Percentiles rank a stretch among this genome's conserved stretches.
Evolutionary conservation across 2,888 invertebrate species (phyloP).

Genomic region (Nomada fucata): DNA sequence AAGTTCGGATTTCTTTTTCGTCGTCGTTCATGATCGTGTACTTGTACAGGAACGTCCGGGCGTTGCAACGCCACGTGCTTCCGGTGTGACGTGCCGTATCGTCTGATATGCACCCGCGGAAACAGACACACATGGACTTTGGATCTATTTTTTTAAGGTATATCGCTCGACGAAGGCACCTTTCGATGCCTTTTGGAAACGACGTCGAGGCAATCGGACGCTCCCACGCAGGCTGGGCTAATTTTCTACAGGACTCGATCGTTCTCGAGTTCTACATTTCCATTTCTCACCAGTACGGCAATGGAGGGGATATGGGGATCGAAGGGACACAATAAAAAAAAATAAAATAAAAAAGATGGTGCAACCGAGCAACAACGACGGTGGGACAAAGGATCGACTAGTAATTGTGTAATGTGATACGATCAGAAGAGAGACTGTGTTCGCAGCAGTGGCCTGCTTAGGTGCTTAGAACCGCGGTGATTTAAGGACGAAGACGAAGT

Average conservation of each 20-base stretch:
- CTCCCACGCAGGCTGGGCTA: constrained; percentile 28
- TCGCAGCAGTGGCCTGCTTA: constrained; percentile 83
- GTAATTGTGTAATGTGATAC: constrained; percentile 80
- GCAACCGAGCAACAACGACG: constrained; percentile 57
- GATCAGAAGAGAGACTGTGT: constrained; percentile 80
- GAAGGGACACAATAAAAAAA: constrained; percentile 16
- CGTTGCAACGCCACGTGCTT: constrained; percentile 43
- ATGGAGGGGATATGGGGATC: constrained; percentile 39
- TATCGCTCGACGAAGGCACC: constrained; percentile 47
- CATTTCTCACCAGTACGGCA: constrained; percentile 61
- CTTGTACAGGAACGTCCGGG: constrained; percentile 7
- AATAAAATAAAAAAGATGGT: neutral
- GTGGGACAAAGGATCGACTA: constrained; percentile 58
- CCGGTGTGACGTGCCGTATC: constrained; percentile 53
- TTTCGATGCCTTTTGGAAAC: constrained; percentile 28
- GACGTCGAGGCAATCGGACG: constrained; percentile 22
- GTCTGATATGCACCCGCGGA: constrained; percentile 33
- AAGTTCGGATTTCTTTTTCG: constrained; percentile 22
- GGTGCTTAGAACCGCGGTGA: constrained; percentile 79
- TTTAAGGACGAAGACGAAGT: constrained; percentile 64
- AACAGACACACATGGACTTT: constrained; percentile 46
- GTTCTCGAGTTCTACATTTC: constrained; percentile 61
- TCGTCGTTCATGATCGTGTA: constrained; percentile 39
- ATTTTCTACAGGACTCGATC: constrained; percentile 55
- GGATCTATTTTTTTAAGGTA: constrained; percentile 66